phyloP scores from a whole-genome alignment of 2,113 vertebrate species.

The Cyanistes caeruleus region DNA sequence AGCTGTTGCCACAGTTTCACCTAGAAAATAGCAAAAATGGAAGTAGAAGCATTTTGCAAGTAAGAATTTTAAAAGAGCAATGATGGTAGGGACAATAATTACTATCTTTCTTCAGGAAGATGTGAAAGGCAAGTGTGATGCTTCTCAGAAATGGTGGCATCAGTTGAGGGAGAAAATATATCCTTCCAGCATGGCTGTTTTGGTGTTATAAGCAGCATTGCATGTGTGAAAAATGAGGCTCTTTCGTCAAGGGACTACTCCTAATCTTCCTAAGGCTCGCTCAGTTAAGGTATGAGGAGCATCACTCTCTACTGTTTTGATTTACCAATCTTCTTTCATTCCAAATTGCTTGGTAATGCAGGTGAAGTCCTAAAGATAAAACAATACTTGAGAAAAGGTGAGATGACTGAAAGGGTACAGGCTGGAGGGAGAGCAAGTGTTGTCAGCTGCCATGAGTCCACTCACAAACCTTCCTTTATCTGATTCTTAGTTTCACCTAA shows the following conservation, averaged over 20 bases:
- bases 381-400: not conserved
- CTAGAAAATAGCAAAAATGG: not conserved
- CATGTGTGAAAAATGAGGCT: not conserved
- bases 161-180: not conserved
- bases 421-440: not conserved
- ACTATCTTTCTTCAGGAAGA: not conserved
- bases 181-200: rapidly evolving
- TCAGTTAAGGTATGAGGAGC: not conserved
- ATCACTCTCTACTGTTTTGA: not conserved
- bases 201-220: not conserved
- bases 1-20: not conserved
- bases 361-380: not conserved
- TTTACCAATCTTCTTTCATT: not conserved
- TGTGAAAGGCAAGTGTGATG: not conserved
- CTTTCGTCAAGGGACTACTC: not conserved
- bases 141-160: not conserved
- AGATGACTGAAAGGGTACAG: not conserved
- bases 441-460: not conserved
- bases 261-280: not conserved
- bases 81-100: not conserved
- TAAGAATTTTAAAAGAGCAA: not conserved
- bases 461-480: not conserved
- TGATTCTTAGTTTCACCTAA: not conserved
- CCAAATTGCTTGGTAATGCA: not conserved
- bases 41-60: not conserved